A percentile compares a stretch with the other conserved stretches of the same genome.
Conservation (phyloP, 2,888 invertebrate genomes). For the Cheilosia grossa region DNA sequence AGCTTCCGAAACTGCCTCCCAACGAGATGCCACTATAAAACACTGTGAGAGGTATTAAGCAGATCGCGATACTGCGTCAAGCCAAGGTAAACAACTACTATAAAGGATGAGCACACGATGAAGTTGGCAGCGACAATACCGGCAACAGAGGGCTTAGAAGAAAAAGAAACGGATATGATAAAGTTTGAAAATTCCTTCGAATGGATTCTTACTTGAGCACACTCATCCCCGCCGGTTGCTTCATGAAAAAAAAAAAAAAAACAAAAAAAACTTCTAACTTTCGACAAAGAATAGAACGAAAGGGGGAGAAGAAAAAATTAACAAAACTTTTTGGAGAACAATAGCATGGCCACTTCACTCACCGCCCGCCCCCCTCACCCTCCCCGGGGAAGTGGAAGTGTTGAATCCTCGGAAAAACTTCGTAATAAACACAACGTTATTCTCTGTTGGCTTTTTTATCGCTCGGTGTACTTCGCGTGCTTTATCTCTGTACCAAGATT, state of each 20-base stretch:
- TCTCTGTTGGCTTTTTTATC: constrained; percentile 46
- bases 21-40: constrained; percentile 43
- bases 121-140: constrained; percentile 70
- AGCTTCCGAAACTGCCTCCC: constrained; percentile 55
- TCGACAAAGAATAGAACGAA: constrained; percentile 20
- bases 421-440: constrained; percentile 68
- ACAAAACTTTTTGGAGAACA: constrained; percentile 60
- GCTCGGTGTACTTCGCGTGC: constrained; percentile 19
- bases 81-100: constrained; percentile 60
- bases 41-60: constrained; percentile 44
- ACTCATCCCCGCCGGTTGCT: constrained; percentile 5
- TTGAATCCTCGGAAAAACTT: constrained; percentile 53
- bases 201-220: constrained; percentile 33
- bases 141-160: constrained; percentile 45
- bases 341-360: constrained; percentile 52
- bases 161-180: constrained; percentile 62
- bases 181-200: constrained; percentile 68
- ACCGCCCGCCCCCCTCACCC: too few relatives aligned
- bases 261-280: constrained; percentile 44
- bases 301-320: constrained; percentile 31
- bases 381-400: constrained; percentile 27
- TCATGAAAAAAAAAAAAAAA: neutral
- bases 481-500: constrained; percentile 54
- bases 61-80: constrained; percentile 64
- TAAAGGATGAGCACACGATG: constrained; percentile 66